Evolutionary conservation across 2,113 vertebrate genomes (phyloP), one percentile per base, ranked within the genome.

Genomic region (Mus spicilegus): DNA sequence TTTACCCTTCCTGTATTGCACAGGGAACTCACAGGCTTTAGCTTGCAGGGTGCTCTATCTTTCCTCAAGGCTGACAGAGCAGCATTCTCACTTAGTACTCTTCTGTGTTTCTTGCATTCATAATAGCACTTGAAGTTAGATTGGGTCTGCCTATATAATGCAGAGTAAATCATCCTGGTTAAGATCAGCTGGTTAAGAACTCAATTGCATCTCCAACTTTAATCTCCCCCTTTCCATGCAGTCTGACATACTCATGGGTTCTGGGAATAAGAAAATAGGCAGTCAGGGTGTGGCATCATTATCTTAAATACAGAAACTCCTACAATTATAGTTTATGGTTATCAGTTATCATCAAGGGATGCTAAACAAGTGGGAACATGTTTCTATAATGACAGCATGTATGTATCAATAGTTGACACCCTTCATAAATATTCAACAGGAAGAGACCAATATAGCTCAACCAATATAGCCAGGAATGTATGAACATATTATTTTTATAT

Each of bases 41-140:
- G 28, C 10, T 58, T 51, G 10, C 22, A 13, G 5, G 17, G 24
- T 14, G 12, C 3, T 22, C 0, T 28, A 0, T 46, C 28, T 24
- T 14, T 22, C 17, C 28, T 93, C 69, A 73, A 54, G 93, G 20
- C 20, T 17, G 61, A 24, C 0, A 26, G 42, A 81, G 22, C 7
- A 30, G 28, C 33, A 80, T 63, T 51, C 11, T 76, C 39, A 7
- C 54, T 56, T 1, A 9, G 39, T 2, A 2, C 5, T 63, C 67
- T 17, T 26, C 24, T n/a, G 12, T 75, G 33, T 9, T 9, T 46
- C 70, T 56, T 91, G 30, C 17, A 49, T 46, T 82, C 90, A 30
- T 28, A 90, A 30, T 67, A 16, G 56, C 0, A 1, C 4, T 46
- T 86, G 8, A 36, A 70, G 54, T 93, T 86, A 80, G 7, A 42